These are phyloP conservation scores for Phengaris alcon DNA, from an alignment of 2,888 invertebrate genomes.

Conservation along the genomic window DNA sequence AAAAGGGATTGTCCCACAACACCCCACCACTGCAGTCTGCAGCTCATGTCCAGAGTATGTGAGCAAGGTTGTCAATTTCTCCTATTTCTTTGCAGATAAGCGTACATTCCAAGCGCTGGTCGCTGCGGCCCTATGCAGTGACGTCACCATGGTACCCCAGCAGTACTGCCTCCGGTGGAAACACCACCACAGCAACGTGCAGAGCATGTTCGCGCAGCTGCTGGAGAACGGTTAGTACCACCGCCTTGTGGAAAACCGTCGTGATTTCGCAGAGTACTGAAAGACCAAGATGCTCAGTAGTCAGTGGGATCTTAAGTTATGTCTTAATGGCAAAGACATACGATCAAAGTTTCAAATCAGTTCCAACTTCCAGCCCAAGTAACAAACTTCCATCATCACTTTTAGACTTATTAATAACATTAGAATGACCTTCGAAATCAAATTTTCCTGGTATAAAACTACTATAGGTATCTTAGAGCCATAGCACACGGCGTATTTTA, in stretches of 20 bases:
- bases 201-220: conserved; percentile 92
- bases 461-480: too few species aligned
- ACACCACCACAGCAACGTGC: conserved; percentile 93
- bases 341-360: too few species aligned
- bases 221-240: conserved; percentile 80
- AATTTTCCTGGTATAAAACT: neutral
- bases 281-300: too few species aligned
- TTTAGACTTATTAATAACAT: neutral
- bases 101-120: neutral
- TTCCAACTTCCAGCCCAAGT: too few species aligned
- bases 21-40: neutral
- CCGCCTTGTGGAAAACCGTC: too few species aligned
- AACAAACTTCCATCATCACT: neutral
- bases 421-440: neutral
- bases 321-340: too few species aligned
- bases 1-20: neutral
- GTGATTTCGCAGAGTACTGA: too few species aligned
- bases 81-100: conserved; percentile 36
- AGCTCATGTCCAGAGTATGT: too few species aligned
- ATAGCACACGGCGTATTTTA: too few species aligned
- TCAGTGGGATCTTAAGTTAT: too few species aligned
- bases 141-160: conserved; percentile 85
- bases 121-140: neutral
- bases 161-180: conserved; percentile 96
- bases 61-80: neutral